A percentile compares a stretch with the other conserved stretches of the same genome.
phyloP scores from a whole-genome alignment of 2,888 invertebrate species.

The Ormyrus labotus region DNA sequence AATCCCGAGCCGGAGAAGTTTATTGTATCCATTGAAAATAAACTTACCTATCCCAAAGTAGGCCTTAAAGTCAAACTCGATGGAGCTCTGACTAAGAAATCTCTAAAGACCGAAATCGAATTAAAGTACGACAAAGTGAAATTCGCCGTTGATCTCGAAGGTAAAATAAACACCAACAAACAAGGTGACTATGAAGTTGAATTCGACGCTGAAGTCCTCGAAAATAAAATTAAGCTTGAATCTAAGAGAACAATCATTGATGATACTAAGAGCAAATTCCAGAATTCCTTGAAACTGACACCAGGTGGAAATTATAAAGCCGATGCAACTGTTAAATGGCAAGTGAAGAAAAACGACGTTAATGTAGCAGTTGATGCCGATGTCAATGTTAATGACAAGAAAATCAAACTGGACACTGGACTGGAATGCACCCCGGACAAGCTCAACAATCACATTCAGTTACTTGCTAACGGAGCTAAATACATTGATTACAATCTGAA shows the following conservation, averaged over 20 bases:
- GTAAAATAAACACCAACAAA: conserved; percentile 73
- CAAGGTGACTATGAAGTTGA: conserved; percentile 79
- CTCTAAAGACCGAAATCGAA: conserved; percentile 78
- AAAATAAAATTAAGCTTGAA: conserved; percentile 78
- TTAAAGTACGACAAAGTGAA: conserved; percentile 80
- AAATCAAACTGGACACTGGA: conserved; percentile 77
- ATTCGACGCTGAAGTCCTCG: conserved; percentile 77
- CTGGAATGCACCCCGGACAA: conserved; percentile 75
- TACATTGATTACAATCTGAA: conserved; percentile 79
- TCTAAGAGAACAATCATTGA: conserved; percentile 79
- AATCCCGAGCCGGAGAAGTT: conserved; percentile 72
- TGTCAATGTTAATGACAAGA: conserved; percentile 80
- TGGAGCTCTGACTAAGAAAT: conserved; percentile 79
- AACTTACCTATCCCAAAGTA: conserved; percentile 67
- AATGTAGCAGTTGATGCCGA: conserved; percentile 77
- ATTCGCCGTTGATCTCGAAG: conserved; percentile 77
- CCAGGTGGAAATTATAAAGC: conserved; percentile 81
- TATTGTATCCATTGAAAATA: conserved; percentile 77
- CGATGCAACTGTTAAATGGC: conserved; percentile 79
- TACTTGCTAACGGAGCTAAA: conserved; percentile 77
- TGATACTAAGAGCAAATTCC: conserved; percentile 80
- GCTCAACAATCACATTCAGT: conserved; percentile 78
- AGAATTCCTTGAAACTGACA: conserved; percentile 79
- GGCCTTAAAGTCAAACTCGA: conserved; percentile 75
- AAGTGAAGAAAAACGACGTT: conserved; percentile 78